phyloP scores from a whole-genome alignment of 2,888 invertebrate species.

The Sarcophaga subvicina region DNA sequence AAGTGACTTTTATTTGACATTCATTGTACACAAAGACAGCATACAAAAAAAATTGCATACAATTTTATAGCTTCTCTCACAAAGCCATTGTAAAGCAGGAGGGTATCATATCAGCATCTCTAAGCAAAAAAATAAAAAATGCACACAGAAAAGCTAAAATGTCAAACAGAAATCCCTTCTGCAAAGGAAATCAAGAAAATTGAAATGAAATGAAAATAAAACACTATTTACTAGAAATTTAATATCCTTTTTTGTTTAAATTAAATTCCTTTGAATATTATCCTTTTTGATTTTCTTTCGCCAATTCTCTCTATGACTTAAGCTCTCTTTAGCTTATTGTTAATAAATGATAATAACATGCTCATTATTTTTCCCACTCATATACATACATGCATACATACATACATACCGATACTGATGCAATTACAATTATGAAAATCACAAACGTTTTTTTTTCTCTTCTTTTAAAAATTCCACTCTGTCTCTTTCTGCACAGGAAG shows the following conservation, averaged over 20 bases:
- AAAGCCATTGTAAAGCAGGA: not conserved
- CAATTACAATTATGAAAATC: constrained; percentile 68
- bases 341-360: constrained; percentile 54
- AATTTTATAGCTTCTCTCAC: constrained; percentile 31
- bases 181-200: not conserved
- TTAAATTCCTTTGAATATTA: constrained; percentile 31
- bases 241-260: constrained; percentile 50
- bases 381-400: no score
- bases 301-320: constrained; percentile 2
- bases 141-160: not conserved
- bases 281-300: constrained; percentile 23
- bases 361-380: constrained; percentile 55
- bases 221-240: constrained; percentile 48
- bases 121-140: not conserved
- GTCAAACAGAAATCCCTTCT: not conserved
- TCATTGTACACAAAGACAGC: constrained; percentile 57
- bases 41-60: constrained; percentile 51
- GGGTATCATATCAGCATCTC: not conserved
- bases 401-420: constrained; percentile 25
- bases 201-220: not conserved
- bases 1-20: constrained; percentile 69
- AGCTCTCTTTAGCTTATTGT: constrained; percentile 57
- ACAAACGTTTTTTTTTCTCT: constrained; percentile 31
- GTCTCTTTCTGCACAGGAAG: not conserved
- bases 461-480: not conserved